A percentile compares a stretch with the other conserved stretches of the same genome.
Conservation (phyloP, 2,888 invertebrate species). For the Drosophila subquinaria region DNA sequence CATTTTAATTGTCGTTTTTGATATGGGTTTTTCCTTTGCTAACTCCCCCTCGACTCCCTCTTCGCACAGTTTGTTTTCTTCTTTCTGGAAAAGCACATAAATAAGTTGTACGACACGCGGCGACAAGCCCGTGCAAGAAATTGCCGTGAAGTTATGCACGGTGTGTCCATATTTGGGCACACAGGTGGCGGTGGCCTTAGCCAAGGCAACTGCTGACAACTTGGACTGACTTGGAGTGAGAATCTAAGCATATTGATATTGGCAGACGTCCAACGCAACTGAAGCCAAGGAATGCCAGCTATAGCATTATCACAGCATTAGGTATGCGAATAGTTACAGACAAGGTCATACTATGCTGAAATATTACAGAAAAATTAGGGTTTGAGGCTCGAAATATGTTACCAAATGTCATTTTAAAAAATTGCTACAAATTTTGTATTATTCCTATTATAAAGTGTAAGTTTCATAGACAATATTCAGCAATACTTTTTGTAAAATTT, state of each 20-base stretch:
- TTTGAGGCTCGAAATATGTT: no score
- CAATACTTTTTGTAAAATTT: no score
- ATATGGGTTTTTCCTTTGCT: conserved; percentile 58
- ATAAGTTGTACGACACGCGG: conserved; percentile 77
- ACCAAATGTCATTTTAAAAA: no score
- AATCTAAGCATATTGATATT: conserved; percentile 42
- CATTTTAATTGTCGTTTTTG: conserved; percentile 75
- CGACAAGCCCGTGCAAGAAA: conserved; percentile 65
- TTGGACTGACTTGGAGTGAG: conserved; percentile 10
- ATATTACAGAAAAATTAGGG: neutral
- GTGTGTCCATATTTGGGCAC: conserved; percentile 68
- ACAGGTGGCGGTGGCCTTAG: conserved; percentile 67
- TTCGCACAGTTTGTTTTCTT: conserved; percentile 26
- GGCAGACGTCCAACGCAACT: conserved; percentile 36
- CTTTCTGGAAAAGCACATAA: conserved; percentile 66
- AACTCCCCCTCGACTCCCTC: conserved; percentile 15
- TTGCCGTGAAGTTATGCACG: conserved; percentile 76
- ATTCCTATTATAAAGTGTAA: no score
- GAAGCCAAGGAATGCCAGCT: conserved; percentile 30
- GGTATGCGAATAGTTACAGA: conserved; percentile 20
- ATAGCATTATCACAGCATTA: conserved; percentile 16
- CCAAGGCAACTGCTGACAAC: conserved; percentile 51
- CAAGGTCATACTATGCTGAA: conserved; percentile 37
- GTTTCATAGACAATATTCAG: no score
- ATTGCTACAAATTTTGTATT: no score